Conservation (phyloP, 2,113 vertebrate species). For the Aegypius monachus region DNA sequence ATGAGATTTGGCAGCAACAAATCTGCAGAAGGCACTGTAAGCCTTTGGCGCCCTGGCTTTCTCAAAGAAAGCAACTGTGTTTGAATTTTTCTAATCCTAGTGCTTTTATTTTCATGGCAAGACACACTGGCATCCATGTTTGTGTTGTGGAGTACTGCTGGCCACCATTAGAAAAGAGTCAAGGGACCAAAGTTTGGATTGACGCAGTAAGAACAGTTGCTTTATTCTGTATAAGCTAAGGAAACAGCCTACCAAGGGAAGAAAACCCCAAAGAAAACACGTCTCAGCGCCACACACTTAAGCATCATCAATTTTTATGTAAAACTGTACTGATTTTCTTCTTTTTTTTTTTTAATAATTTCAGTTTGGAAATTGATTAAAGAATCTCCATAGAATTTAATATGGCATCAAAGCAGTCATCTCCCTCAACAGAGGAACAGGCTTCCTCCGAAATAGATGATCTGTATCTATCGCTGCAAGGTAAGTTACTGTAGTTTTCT, state of each 20-base stretch:
- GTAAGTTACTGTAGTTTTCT: slow-evolving; percentile 32
- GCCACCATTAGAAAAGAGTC: background rate
- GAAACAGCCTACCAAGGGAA: background rate
- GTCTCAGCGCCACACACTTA: background rate
- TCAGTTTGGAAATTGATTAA: slow-evolving; percentile 57
- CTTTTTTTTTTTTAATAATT: background rate
- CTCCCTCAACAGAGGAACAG: slow-evolving; percentile 52
- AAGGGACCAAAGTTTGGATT: slow-evolving; percentile 25
- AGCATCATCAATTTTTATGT: background rate
- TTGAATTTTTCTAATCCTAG: background rate
- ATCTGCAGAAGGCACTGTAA: background rate
- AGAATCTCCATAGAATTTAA: background rate
- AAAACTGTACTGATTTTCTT: background rate
- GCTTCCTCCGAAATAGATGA: slow-evolving; percentile 71
- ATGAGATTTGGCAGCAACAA: background rate
- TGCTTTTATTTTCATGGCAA: background rate
- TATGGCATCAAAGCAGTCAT: slow-evolving; percentile 60
- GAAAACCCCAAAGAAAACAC: fast-evolving
- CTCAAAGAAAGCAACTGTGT: background rate
- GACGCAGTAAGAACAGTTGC: background rate
- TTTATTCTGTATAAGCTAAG: background rate
- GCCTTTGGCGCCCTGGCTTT: background rate
- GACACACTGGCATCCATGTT: background rate
- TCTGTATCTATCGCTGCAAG: slow-evolving; percentile 71
- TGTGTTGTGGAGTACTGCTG: background rate